phyloP scores from a whole-genome alignment of 2,797 vertebrate species.

The Phoebastria nigripes region DNA sequence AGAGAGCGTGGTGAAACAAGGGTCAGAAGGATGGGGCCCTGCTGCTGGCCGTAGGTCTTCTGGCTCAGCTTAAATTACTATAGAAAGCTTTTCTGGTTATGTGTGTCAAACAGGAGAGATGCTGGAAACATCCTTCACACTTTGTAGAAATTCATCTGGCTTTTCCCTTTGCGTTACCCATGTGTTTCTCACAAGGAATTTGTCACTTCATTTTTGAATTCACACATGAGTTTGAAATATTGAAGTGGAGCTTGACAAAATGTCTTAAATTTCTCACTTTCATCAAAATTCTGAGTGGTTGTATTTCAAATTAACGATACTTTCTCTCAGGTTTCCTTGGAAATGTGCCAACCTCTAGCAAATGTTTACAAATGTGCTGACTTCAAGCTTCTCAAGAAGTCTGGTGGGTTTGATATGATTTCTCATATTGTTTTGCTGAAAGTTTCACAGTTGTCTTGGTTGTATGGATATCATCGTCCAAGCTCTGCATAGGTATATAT shows the following conservation, averaged over 20 bases:
- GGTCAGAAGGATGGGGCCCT: neutral
- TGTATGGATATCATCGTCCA: neutral
- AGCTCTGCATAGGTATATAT: neutral
- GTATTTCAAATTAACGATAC: neutral
- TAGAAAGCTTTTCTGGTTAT: neutral
- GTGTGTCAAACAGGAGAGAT: neutral
- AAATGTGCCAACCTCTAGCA: neutral
- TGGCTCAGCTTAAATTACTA: neutral
- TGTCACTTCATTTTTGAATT: constrained; percentile 24
- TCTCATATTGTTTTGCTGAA: neutral
- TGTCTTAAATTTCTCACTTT: constrained; percentile 13
- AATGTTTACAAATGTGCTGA: neutral
- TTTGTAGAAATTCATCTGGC: neutral
- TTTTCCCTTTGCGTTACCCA: neutral
- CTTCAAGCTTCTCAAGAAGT: neutral
- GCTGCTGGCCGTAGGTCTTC: neutral
- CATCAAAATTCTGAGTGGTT: neutral
- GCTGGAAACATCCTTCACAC: neutral
- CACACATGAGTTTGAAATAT: neutral
- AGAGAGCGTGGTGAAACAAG: neutral
- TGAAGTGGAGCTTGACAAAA: constrained; percentile 1
- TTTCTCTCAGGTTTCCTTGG: constrained; percentile 22
- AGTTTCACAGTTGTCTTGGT: neutral
- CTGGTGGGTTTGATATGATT: neutral
- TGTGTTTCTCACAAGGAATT: neutral